Conservation (phyloP, 2,113 vertebrate species). For the Coptodon bakossiorum region DNA sequence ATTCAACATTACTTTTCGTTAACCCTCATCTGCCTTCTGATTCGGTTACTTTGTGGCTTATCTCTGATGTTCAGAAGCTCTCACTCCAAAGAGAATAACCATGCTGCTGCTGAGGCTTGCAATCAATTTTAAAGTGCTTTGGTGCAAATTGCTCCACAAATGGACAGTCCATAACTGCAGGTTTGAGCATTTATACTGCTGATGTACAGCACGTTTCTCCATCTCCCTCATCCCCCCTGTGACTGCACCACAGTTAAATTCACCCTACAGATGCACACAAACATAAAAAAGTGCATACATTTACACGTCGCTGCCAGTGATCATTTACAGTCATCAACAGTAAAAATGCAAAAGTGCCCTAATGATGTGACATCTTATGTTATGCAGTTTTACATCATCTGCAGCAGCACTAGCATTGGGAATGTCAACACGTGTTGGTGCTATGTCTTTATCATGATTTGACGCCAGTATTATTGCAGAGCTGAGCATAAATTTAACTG, state of each 20-base stretch:
- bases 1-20: neutral
- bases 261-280: neutral
- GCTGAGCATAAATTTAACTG: accelerated
- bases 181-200: slow-evolving; percentile 29
- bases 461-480: accelerated
- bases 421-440: neutral
- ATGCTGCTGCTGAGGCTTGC: neutral
- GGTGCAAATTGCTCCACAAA: slow-evolving; percentile 4
- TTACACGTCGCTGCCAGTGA: neutral
- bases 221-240: neutral
- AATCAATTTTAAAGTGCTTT: slow-evolving; percentile 54
- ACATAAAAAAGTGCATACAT: neutral
- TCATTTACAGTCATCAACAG: neutral
- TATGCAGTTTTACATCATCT: neutral
- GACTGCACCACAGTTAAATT: neutral
- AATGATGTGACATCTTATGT: neutral
- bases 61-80: neutral
- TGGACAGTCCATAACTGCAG: slow-evolving; percentile 6
- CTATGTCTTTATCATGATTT: neutral
- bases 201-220: neutral
- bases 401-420: neutral
- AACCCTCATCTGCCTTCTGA: neutral
- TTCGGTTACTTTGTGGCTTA: neutral
- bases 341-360: neutral
- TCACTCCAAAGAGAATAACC: neutral